These are phyloP conservation scores for Phanerotoma sp. DNA, from an alignment of 2,888 invertebrate genomes.

Conservation along the genomic window DNA sequence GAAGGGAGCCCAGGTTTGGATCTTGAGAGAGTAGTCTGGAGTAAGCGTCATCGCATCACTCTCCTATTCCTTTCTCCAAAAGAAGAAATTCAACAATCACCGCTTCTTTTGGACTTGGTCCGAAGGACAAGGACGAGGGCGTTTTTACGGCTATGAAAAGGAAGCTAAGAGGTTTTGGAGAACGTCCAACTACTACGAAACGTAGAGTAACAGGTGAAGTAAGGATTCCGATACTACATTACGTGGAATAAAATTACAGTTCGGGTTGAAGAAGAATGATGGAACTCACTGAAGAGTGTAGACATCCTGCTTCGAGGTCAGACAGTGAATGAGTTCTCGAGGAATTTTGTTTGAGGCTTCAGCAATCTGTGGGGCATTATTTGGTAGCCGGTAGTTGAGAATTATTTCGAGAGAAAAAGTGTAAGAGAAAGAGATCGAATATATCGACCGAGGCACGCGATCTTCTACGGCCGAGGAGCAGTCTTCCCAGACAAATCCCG, in stretches of 20 bases:
- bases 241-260: slow-evolving; percentile 11
- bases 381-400: slow-evolving; percentile 28
- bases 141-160: slow-evolving; percentile 4
- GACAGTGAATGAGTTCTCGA: slow-evolving; percentile 21
- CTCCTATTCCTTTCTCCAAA: not conserved
- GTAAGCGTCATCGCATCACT: not conserved
- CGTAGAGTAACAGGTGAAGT: not conserved
- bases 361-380: slow-evolving; percentile 21
- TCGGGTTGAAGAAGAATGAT: slow-evolving; percentile 1
- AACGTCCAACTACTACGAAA: no score
- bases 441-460: slow-evolving; percentile 37
- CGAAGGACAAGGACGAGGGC: slow-evolving; percentile 20
- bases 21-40: not conserved
- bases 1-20: slow-evolving; percentile 6
- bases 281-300: not conserved
- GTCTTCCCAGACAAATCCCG: slow-evolving; percentile 13
- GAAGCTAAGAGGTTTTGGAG: not conserved
- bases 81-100: not conserved
- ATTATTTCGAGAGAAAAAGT: slow-evolving; percentile 19
- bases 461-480: slow-evolving; percentile 29
- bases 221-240: not conserved
- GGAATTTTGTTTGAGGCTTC: slow-evolving; percentile 17
- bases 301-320: slow-evolving; percentile 23
- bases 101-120: slow-evolving; percentile 17
- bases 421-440: slow-evolving; percentile 20